Evolutionary conservation across 2,113 vertebrate species (phyloP).

Genomic region (Pleuronectes platessa): DNA sequence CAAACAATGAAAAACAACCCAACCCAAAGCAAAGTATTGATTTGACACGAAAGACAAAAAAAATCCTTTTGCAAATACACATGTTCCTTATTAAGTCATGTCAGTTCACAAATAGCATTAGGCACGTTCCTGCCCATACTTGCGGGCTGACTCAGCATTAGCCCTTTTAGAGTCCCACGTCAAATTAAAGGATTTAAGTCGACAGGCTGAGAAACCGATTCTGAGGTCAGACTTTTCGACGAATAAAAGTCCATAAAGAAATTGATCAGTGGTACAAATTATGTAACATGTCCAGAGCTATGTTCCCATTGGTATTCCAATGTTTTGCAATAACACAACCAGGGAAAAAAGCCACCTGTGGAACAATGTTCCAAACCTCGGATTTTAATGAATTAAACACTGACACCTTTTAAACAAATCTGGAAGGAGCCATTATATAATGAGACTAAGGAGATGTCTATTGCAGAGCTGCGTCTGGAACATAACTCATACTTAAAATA

Average conservation of each 20-base stretch:
- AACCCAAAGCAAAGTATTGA: conserved; percentile 47
- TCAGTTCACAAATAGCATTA: conserved; percentile 63
- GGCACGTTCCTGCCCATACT: conserved; percentile 59
- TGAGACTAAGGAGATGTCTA: not conserved
- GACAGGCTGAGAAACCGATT: conserved; percentile 25
- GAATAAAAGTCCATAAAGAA: conserved; percentile 22
- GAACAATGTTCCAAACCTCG: conserved; percentile 22
- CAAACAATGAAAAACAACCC: conserved; percentile 44
- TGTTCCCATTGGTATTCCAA: conserved; percentile 16
- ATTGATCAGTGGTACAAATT: conserved; percentile 40
- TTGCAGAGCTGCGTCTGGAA: not conserved
- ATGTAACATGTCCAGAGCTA: conserved; percentile 7
- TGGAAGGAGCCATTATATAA: conserved; percentile 1
- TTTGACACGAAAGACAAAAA: conserved; percentile 50
- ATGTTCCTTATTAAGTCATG: conserved; percentile 70
- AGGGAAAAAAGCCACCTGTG: conserved; percentile 28
- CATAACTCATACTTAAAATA: not conserved
- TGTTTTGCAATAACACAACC: not conserved
- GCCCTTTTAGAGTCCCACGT: conserved; percentile 18
- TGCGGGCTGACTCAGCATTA: conserved; percentile 50
- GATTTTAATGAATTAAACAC: conserved; percentile 30
- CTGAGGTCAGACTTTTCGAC: conserved; percentile 49
- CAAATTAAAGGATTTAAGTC: conserved; percentile 53
- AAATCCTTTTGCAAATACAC: conserved; percentile 67
- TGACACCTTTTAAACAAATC: conserved; percentile 7